Base-by-base conservation (phyloP, 2,888 invertebrate genomes). In the Palloptera scutellata region DNA sequence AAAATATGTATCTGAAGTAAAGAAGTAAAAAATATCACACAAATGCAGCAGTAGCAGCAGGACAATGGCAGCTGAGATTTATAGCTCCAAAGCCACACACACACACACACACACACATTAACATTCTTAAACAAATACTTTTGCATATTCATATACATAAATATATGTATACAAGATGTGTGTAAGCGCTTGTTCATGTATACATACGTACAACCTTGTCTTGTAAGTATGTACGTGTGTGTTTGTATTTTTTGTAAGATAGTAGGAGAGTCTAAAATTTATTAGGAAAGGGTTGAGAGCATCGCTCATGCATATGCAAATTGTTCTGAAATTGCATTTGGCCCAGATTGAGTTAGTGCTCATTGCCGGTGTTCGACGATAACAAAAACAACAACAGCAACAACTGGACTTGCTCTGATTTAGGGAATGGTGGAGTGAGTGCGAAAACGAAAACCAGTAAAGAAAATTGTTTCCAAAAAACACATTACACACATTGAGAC, bases 231-330 rank as follows among this genome's bases (percentile, higher is more conserved):
- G 52, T 66, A 68, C 68, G 74, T 73, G 65, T 75, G 72, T 70
- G 70, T 69, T 55, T 61, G 72, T 60, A 61, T 3, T 13, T 15
- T n/a, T 15, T 15, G n/a, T 13, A 48, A 15, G 15, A 48, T 15
- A 15, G 48, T n/a, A n/a, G 64, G 45, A 48, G 48, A 58, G 17
- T 20, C 19, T 58, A 61, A 68, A 77, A 77, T 77, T 77, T 78
- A 77, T 77, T 77, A 76, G 78, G 76, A 30, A 73, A 71, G 45
- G 75, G 69, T 75, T 68, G 72, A 70, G 71, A 15, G 43, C 52
- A 62, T 60, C 41, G 13, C 64, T 67, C 67, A 67, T 67, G 13
- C 67, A 67, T 64, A 67, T 67, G 63, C 67, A 67, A 64, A 67
- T 64, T 67, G 63, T 60, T 20, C 19, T 67, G 67, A n/a, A 19